Evolutionary conservation across 2,888 invertebrate genomes (phyloP), one percentile per base, ranked within the genome.

Genomic region (Eupithecia centaureata): DNA sequence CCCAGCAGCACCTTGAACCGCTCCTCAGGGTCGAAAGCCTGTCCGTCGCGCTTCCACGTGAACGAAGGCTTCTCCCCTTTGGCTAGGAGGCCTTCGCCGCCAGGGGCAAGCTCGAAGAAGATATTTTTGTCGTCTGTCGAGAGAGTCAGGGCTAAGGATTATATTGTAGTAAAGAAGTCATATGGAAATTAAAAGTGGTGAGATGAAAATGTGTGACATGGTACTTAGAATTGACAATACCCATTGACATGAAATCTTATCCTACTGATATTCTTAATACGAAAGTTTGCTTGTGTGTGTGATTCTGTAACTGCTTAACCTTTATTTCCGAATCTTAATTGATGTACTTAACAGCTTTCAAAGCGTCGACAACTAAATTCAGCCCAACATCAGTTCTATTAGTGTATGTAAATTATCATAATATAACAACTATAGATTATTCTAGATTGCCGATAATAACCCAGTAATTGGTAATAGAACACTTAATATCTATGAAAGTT

Each of bases 1-100:
- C 97, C 97, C 82, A 97, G 95, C 22, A 97, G 93, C 0, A 98
- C 98, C 87, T 97, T 98, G 86, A 98, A 98, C 70, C 98, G 95
- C 84, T 98, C 98, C 82, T 98, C 97, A 1, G 98, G 97, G 85
- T 97, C 97, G 80, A 98, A 98, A 2, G 96, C 94, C 72, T 95
- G 94, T 0, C 98, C 98, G 84, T 98, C 98, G 63, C 97, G 95
- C 79, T 97, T 96, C 98, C 98, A 98, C 22, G 95, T 90, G 87
- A 98, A 98, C 10, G 94, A 88, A 0, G 98, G 94, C 77, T 96
- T 96, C 84, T 96, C 96, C 1, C 97, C 97, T 56, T 96, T 95
- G 2, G 95, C 92, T 63, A 96, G 86, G 10, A 96, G 89, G 42
- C 95, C 95, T 64, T 94, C 94, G 65, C 95, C 95, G 1, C 95